phyloP scores from a whole-genome alignment of 2,888 invertebrate genomes.

The Pachymerium ferrugineum region DNA sequence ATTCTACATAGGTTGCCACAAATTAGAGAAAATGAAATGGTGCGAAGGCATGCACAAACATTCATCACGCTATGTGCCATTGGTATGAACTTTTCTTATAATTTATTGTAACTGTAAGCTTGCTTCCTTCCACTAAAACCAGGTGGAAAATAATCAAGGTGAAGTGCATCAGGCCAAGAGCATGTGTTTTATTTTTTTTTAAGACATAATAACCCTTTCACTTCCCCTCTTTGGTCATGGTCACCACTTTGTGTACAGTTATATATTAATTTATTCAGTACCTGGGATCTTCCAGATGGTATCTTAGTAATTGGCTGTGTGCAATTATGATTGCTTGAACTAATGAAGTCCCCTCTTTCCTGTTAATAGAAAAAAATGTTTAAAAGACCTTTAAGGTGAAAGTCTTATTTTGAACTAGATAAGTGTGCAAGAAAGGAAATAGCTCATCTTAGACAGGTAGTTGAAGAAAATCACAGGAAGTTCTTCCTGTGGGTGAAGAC shows the following conservation, averaged over 20 bases:
- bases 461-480: conserved; percentile 19
- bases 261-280: conserved; percentile 5
- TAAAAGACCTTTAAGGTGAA: no score
- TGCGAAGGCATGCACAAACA: conserved; percentile 68
- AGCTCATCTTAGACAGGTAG: conserved; percentile 22
- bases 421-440: conserved; percentile 14
- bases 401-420: conserved; percentile 9
- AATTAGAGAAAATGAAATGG: conserved; percentile 57
- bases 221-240: conserved; percentile 15
- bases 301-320: background rate
- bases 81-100: conserved; percentile 54
- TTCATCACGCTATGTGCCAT: conserved; percentile 72
- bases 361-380: background rate
- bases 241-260: conserved; percentile 8
- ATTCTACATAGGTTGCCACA: conserved; percentile 60
- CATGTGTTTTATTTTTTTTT: background rate
- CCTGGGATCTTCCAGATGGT: conserved; percentile 15
- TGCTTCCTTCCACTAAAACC: conserved; percentile 32
- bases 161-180: background rate
- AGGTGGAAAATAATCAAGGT: conserved; percentile 16
- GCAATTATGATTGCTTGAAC: conserved; percentile 1
- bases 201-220: conserved; percentile 23
- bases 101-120: background rate
- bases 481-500: background rate
- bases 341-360: background rate